Evolutionary conservation across 2,113 vertebrate genomes (phyloP).

Genomic region (Dunckerocampus dactyliophorus): DNA sequence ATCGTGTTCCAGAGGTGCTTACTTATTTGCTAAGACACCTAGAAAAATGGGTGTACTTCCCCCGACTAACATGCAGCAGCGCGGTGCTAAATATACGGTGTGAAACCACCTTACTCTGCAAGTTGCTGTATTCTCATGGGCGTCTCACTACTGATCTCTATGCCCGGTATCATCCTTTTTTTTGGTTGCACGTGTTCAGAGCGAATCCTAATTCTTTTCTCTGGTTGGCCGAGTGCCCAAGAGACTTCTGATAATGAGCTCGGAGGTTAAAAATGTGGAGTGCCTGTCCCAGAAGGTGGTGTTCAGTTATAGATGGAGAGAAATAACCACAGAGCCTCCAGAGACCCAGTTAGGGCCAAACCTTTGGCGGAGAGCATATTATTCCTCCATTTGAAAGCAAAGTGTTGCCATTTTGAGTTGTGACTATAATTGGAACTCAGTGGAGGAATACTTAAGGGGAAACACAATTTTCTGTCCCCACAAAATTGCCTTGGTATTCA

Average conservation of each 20-base stretch:
- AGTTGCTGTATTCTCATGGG: constrained; percentile 64
- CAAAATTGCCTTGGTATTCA: neutral
- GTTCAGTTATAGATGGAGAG: constrained; percentile 67
- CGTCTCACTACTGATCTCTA: constrained; percentile 66
- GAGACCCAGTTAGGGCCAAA: constrained; percentile 66
- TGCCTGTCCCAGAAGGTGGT: constrained; percentile 82
- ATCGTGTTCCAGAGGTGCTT: no score
- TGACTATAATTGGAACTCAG: constrained; percentile 60
- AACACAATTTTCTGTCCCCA: constrained; percentile 1
- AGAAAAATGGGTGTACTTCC: neutral
- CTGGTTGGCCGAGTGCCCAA: constrained; percentile 78
- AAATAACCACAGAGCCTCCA: constrained; percentile 47
- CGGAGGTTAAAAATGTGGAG: constrained; percentile 74
- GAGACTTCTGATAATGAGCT: constrained; percentile 89
- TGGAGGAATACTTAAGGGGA: constrained; percentile 24
- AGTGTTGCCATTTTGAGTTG: constrained; percentile 63
- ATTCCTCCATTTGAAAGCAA: constrained; percentile 61
- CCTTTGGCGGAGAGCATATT: constrained; percentile 60
- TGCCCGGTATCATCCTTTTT: constrained; percentile 62
- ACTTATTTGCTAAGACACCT: neutral
- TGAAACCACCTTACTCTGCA: constrained; percentile 71
- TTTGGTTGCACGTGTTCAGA: constrained; percentile 73
- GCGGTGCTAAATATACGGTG: constrained; percentile 75
- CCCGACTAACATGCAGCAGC: constrained; percentile 63
- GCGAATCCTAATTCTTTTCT: constrained; percentile 83